Evolutionary conservation across 1,140 invertebrate species (phyloP), one percentile per base, ranked within the genome.

Genomic region (Phymastichus coffea): DNA sequence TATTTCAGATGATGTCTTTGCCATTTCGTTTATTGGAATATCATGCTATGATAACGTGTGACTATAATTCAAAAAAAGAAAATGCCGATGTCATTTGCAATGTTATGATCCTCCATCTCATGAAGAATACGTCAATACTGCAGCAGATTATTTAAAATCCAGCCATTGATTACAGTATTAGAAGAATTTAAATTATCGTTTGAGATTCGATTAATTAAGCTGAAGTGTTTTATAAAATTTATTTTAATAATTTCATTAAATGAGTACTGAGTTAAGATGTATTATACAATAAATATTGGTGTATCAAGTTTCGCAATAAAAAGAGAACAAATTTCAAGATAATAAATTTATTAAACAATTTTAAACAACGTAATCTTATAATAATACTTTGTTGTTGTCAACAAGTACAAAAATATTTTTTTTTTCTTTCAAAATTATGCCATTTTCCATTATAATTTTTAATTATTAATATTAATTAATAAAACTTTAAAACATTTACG

Each of bases 1-100:
- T 43, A 25, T 57, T n/a, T 6, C 14, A 9, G 35, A n/a, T n/a
- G 35, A 14, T 64, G 92, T 92, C 1, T 93, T 94, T 61, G 25
- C 83, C 0, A 69, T 91, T 6, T 75, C 94, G 4, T 74, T 94
- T 26, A 69, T 85, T 49, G 92, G 93, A 51, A 93, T 92, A 84
- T 86, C 84, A 61, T 70, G 86, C 14, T 94, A 94, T 72, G 92
- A 94, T 63, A 86, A 91, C 53, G 73, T 91, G 1, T 7, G 28
- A 33, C 12, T 33, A 33, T 33, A 78, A 73, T 55, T 78, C 23
- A 12, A 73, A 33, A n/a, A n/a, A 35, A 69, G 54, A 41, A 78
- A 75, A 63, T 73, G 63, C 54, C 64, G 58, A 47, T 70, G 60
- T 17, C 35, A 41, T 4, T 17, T 75, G 15, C 70, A 70, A 12